phyloP scores from a whole-genome alignment of 2,888 invertebrate species.

The Chalcosyrphus nemorum region DNA sequence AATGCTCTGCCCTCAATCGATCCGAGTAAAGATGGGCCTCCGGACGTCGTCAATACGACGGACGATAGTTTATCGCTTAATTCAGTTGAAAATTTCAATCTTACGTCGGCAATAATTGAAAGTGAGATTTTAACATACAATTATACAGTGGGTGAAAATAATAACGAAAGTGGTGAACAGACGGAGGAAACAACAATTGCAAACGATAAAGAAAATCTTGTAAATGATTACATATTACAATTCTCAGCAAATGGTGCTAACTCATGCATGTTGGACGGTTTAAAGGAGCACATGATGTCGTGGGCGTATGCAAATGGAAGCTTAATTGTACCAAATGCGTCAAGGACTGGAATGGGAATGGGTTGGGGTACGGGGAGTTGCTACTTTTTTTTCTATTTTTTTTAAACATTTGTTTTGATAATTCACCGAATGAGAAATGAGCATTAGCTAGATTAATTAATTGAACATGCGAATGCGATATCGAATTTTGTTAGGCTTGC shows the following conservation, averaged over 20 bases:
- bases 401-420: background rate
- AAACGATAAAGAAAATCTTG: constrained; percentile 1
- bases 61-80: constrained; percentile 7
- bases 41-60: background rate
- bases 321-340: background rate
- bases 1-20: constrained; percentile 59
- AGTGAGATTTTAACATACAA: constrained; percentile 24
- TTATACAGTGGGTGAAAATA: constrained; percentile 11
- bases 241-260: constrained; percentile 58
- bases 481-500: background rate
- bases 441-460: background rate
- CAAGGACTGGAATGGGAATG: background rate
- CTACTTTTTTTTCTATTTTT: background rate
- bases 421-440: background rate
- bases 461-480: background rate
- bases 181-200: background rate
- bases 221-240: constrained; percentile 40
- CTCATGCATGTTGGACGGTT: constrained; percentile 76
- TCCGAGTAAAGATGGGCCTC: constrained; percentile 21
- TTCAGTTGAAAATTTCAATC: background rate
- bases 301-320: constrained; percentile 79
- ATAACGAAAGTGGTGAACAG: background rate
- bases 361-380: background rate
- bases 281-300: constrained; percentile 76
- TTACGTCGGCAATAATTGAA: constrained; percentile 9